Percentiles rank a stretch among this genome's conserved stretches.
These are phyloP conservation scores for Asteroscopus sphinx DNA, from an alignment of 2,888 invertebrate species.

Conservation along the genomic window DNA sequence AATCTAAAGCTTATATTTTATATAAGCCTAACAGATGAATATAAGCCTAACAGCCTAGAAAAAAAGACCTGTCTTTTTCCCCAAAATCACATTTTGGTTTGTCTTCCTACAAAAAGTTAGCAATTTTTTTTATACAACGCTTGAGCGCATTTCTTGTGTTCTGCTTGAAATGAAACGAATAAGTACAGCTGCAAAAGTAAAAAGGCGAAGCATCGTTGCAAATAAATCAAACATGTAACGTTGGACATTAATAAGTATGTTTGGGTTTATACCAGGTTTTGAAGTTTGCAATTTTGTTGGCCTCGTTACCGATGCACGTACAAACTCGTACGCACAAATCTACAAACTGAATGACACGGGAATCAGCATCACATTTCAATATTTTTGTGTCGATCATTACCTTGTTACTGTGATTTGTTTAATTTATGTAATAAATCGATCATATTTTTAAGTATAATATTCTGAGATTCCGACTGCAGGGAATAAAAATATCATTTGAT, in stretches of 20 bases:
- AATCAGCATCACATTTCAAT: constrained; percentile 76
- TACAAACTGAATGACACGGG: constrained; percentile 37
- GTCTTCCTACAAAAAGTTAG: constrained; percentile 38
- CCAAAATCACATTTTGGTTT: constrained; percentile 35
- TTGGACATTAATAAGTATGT: not conserved
- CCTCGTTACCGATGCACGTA: constrained; percentile 18
- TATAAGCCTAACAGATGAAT: too few species aligned
- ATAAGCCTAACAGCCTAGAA: constrained; percentile 3
- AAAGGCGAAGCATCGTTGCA: not conserved
- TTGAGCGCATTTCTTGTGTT: constrained; percentile 27
- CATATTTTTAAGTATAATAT: constrained; percentile 69
- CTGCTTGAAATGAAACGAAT: constrained; percentile 16
- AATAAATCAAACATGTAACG: not conserved
- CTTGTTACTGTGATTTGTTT: constrained; percentile 88
- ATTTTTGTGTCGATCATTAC: constrained; percentile 75
- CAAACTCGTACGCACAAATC: constrained; percentile 49
- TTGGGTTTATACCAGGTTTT: not conserved
- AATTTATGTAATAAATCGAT: constrained; percentile 73
- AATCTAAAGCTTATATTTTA: too few species aligned
- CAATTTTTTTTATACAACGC: constrained; percentile 18
- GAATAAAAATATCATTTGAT: constrained; percentile 61
- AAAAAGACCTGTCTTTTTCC: constrained; percentile 10
- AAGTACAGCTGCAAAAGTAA: constrained; percentile 14
- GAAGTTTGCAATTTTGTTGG: not conserved
- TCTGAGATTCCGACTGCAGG: constrained; percentile 72